A percentile compares a stretch with the other conserved stretches of the same genome.
phyloP scores from a whole-genome alignment of 2,113 vertebrate genomes.

The Neodon shergylaensis region DNA sequence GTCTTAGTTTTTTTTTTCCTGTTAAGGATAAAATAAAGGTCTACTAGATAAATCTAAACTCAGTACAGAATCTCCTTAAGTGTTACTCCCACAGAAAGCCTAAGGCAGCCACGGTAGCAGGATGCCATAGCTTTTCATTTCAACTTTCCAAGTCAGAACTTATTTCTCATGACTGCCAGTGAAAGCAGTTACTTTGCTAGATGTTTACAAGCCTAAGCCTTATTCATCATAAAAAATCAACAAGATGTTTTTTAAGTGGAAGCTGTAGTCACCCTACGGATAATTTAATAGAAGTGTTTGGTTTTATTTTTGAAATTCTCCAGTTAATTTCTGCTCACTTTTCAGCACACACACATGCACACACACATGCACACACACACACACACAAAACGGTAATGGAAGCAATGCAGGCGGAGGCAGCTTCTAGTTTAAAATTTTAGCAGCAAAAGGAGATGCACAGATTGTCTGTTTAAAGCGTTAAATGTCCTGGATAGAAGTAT shows the following conservation, averaged over 20 bases:
- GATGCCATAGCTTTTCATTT: neutral
- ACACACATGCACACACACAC: too few relatives aligned
- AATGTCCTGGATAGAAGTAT: slow-evolving; percentile 4
- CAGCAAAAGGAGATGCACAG: neutral
- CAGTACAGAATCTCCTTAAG: neutral
- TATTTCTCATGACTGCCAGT: slow-evolving; percentile 46
- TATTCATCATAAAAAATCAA: neutral
- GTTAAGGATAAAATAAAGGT: neutral
- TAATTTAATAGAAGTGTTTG: slow-evolving; percentile 7
- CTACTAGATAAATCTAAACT: neutral
- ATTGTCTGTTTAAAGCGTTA: neutral
- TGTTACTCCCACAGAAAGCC: slow-evolving; percentile 44
- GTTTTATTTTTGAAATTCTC: neutral
- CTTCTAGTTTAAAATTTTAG: neutral
- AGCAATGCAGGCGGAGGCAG: neutral
- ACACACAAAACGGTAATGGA: neutral
- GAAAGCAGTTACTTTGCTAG: neutral
- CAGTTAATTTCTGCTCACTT: neutral
- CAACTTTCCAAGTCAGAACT: slow-evolving; percentile 16
- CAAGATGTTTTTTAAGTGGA: slow-evolving; percentile 42
- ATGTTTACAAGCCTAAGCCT: slow-evolving; percentile 28
- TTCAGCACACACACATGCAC: neutral
- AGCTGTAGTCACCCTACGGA: neutral
- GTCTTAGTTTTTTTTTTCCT: slow-evolving; percentile 64
- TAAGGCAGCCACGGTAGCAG: neutral